phyloP scores from a whole-genome alignment of 2,888 invertebrate species.

The Hypolimnas misippus region DNA sequence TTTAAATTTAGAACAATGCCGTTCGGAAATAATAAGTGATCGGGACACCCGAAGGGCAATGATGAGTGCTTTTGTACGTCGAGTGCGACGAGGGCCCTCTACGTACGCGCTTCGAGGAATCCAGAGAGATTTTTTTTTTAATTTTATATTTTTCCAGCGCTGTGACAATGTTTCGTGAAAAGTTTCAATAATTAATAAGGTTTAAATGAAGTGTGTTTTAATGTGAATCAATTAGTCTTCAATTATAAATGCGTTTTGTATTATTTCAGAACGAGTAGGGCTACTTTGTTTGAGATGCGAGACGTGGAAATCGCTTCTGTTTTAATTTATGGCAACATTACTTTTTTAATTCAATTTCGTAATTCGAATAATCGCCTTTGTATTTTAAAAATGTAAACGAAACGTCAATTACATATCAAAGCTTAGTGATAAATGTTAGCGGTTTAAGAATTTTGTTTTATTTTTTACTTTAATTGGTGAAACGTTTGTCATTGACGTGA shows the following conservation, averaged over 20 bases:
- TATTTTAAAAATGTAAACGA: not conserved
- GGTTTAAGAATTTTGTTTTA: too few relatives aligned
- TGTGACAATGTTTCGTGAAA: slow-evolving; percentile 11
- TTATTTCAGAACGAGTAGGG: slow-evolving; percentile 9
- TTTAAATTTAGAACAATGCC: slow-evolving; percentile 59
- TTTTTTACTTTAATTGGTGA: too few relatives aligned
- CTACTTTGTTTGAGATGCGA: slow-evolving; percentile 8
- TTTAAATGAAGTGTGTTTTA: slow-evolving; percentile 13
- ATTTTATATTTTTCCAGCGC: slow-evolving; percentile 25
- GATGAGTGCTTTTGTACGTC: slow-evolving; percentile 60
- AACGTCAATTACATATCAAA: too few relatives aligned
- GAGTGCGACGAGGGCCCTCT: slow-evolving; percentile 57
- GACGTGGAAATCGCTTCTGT: not conserved
- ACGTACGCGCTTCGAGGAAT: slow-evolving; percentile 59
- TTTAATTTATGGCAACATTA: slow-evolving; percentile 7
- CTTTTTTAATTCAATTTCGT: not conserved
- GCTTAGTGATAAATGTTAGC: too few relatives aligned
- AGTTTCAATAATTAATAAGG: slow-evolving; percentile 15
- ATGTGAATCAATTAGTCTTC: slow-evolving; percentile 11
- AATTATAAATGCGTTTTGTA: slow-evolving; percentile 2
- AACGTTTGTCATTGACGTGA: too few relatives aligned
- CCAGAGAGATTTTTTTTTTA: slow-evolving; percentile 41
- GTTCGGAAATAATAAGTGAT: slow-evolving; percentile 66
- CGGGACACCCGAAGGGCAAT: slow-evolving; percentile 56
- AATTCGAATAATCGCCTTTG: not conserved